Evolutionary conservation across 2,113 vertebrate species (phyloP).

Genomic region (Poeciliopsis retropinna): DNA sequence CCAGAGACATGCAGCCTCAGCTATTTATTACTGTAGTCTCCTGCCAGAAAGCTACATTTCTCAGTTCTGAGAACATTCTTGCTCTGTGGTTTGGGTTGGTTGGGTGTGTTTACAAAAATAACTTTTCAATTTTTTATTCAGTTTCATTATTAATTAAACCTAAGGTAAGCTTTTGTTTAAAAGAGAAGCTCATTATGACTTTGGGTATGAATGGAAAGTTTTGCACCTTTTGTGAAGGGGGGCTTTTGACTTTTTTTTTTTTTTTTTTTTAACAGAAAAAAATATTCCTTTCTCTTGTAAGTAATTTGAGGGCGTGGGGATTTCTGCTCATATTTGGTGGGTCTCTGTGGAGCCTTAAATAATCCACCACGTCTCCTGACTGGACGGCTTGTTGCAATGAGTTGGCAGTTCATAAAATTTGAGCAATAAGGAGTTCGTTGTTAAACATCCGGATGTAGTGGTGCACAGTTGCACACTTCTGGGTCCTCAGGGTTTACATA

Average conservation of each 20-base stretch:
- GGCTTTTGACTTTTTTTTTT: conserved; percentile 14
- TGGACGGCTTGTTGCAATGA: conserved; percentile 24
- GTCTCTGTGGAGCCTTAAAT: conserved; percentile 52
- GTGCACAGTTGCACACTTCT: conserved; percentile 20
- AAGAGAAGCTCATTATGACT: no score
- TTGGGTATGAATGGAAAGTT: no score
- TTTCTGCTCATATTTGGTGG: conserved; percentile 45
- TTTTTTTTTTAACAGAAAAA: not conserved
- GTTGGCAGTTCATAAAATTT: conserved; percentile 25
- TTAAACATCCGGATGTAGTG: conserved; percentile 31
- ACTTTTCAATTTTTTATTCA: not conserved
- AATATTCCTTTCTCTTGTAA: conserved; percentile 43
- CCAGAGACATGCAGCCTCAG: not conserved
- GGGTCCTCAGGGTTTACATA: conserved; percentile 26
- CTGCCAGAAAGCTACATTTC: not conserved
- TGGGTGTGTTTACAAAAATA: not conserved
- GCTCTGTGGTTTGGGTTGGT: not conserved
- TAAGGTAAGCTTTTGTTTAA: no score
- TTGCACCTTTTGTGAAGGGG: conserved; percentile 22
- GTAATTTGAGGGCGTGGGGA: conserved; percentile 64
- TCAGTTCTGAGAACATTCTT: not conserved
- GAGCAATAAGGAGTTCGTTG: conserved; percentile 52
- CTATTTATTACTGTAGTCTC: not conserved
- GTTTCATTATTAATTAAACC: no score
- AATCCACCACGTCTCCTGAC: conserved; percentile 51